phyloP scores from a whole-genome alignment of 1,140 invertebrate genomes.

The Macrotrachela quadricornifera region DNA sequence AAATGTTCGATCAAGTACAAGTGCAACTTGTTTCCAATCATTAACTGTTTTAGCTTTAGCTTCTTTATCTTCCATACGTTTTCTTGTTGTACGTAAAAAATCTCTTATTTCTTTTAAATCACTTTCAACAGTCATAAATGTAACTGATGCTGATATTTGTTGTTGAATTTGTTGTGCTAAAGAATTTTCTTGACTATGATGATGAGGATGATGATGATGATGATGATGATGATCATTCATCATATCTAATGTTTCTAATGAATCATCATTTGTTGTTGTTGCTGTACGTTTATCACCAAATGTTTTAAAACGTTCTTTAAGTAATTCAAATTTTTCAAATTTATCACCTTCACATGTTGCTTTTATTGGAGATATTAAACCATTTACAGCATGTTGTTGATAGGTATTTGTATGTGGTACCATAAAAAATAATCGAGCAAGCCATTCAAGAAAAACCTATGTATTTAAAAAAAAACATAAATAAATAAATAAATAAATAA shows the following conservation, averaged over 20 bases:
- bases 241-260: too few species aligned
- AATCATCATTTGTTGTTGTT: too few species aligned
- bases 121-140: neutral
- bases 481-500: neutral
- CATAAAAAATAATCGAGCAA: slow-evolving; percentile 3
- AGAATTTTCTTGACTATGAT: too few species aligned
- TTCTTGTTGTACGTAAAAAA: slow-evolving; percentile 5
- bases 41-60: slow-evolving; percentile 14
- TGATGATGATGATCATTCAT: too few species aligned
- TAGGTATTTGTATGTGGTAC: neutral
- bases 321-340: slow-evolving; percentile 8
- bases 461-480: too few species aligned
- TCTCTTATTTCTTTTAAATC: slow-evolving; percentile 9
- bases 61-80: slow-evolving; percentile 6
- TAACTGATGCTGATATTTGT: too few species aligned
- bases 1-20: slow-evolving; percentile 25
- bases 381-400: too few species aligned
- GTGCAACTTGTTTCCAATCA: slow-evolving; percentile 23
- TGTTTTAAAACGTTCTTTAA: slow-evolving; percentile 8
- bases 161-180: too few species aligned
- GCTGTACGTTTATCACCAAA: neutral
- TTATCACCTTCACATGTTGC: neutral
- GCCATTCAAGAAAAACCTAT: slow-evolving; percentile 7
- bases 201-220: too few species aligned
- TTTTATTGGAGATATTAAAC: too few species aligned